Conservation (phyloP, 2,888 invertebrate genomes). For the Ennomos quercinarius region DNA sequence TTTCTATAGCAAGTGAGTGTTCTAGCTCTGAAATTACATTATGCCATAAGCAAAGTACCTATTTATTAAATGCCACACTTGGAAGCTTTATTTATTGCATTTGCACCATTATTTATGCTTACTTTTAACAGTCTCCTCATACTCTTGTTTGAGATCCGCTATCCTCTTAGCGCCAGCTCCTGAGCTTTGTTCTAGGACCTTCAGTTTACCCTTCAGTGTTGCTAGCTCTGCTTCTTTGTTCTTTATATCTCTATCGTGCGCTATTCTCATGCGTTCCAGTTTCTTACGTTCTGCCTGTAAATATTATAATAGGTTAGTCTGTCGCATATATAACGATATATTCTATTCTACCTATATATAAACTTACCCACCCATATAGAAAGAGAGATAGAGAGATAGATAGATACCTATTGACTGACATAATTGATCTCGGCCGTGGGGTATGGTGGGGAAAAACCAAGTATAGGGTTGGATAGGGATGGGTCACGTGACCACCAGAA, state of each 20-base stretch:
- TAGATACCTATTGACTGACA: too few relatives aligned
- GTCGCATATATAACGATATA: neutral
- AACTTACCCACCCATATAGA: too few relatives aligned
- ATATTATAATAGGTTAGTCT: constrained; percentile 15
- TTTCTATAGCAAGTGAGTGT: constrained; percentile 87
- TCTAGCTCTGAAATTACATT: constrained; percentile 86
- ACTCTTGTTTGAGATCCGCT: constrained; percentile 88
- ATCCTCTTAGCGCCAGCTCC: constrained; percentile 87
- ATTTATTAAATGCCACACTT: neutral
- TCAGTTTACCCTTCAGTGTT: constrained; percentile 90
- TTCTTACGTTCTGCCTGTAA: constrained; percentile 87
- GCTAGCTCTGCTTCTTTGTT: constrained; percentile 92
- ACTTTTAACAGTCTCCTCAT: constrained; percentile 89
- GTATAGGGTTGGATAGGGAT: too few relatives aligned
- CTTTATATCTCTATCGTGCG: constrained; percentile 90
- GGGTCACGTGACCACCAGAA: too few relatives aligned
- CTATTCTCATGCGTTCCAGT: constrained; percentile 87
- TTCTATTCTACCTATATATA: too few relatives aligned
- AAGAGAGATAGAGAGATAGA: too few relatives aligned
- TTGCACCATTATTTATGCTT: constrained; percentile 49
- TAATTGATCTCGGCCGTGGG: too few relatives aligned
- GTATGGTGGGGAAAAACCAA: too few relatives aligned
- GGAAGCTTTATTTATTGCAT: too few relatives aligned
- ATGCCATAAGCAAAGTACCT: neutral
- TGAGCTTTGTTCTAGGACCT: constrained; percentile 86